phyloP scores from a whole-genome alignment of 2,113 vertebrate species.

The Varanus komodoensis region DNA sequence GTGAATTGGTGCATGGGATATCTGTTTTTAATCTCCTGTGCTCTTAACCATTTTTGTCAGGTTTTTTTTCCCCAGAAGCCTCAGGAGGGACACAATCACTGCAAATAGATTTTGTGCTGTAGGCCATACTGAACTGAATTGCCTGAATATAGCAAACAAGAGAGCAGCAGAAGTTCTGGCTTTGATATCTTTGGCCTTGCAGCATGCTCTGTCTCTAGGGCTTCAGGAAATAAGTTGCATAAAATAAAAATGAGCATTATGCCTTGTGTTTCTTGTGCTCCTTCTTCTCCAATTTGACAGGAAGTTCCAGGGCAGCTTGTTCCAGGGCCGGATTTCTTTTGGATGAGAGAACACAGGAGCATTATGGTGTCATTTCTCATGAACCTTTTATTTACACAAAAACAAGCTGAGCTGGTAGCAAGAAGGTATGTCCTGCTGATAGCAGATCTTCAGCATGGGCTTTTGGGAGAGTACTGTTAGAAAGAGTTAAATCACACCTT shows the following conservation, averaged over 20 bases:
- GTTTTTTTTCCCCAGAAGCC: constrained; percentile 31
- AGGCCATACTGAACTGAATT: not conserved
- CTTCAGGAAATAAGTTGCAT: no score
- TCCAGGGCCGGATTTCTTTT: no score
- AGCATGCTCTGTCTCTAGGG: no score
- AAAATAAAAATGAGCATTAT: no score
- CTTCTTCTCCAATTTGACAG: no score
- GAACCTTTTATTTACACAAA: not conserved
- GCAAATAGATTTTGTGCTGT: constrained; percentile 44
- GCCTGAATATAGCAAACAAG: constrained; percentile 9
- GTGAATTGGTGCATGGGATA: not conserved
- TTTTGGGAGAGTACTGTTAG: not conserved
- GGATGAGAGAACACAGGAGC: not conserved
- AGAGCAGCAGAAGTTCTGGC: constrained; percentile 30
- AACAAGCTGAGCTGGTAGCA: not conserved
- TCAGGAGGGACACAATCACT: constrained; percentile 28
- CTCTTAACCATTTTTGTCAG: constrained; percentile 47
- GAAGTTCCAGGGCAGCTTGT: no score
- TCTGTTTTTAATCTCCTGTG: constrained; percentile 36
- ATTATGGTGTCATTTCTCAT: not conserved
- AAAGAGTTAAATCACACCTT: not conserved
- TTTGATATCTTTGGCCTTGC: not conserved
- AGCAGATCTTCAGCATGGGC: no score
- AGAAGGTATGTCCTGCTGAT: not conserved
- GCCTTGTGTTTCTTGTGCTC: no score